Evolutionary conservation across 64 coral and sea anemone genomes (phyloP), one percentile per base, ranked within the genome.

Genomic region (Actinia equina): DNA sequence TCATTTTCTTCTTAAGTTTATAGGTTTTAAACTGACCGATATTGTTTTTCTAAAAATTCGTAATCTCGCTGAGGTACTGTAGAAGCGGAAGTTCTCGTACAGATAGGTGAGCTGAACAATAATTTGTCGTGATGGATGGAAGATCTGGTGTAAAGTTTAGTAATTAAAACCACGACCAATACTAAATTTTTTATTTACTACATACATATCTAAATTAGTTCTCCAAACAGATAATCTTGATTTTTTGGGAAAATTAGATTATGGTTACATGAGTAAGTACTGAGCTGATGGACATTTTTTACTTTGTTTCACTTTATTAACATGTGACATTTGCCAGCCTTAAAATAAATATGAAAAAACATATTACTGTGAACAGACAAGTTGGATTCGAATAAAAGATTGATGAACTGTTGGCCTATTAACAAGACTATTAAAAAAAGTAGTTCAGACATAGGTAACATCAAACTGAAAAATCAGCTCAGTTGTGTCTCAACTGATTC

Each of bases 401-500:
- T 74, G 41, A 74, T 74, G 69, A 74, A 30, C 41, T 13, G 10
- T 26, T 65, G 22, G 7, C n/a, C n/a, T n/a, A 65, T 65, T 14
- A 65, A 25, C 20, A 74, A 74, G 26, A 8, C 3, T 10, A 65
- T 41, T 30, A 41, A 9, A 41, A 16, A 74, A 74, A 41, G n/a
- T 15, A 74, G 69, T 74, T 74, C 27, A 74, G 7, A 30, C 69
- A 10, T 74, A 13, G 30, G 30, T 37, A 41, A 74, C 69, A 74
- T 74, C 41, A 74, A 74, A 74, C 23, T 74, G 69, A 74, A 74
- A 74, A 74, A 13, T 30, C n/a, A 74, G 41, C 69, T 74, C 69
- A 41, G 69, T 41, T 26, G 10, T 74, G 69, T 74, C 69, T 74
- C 69, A 74, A 74, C 69, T 74, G 69, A 74, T 74, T 74, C 69